A percentile compares a stretch with the other conserved stretches of the same genome.
These are phyloP conservation scores for Scolopax mira DNA, from an alignment of 2,113 vertebrate species.

Conservation along the genomic window DNA sequence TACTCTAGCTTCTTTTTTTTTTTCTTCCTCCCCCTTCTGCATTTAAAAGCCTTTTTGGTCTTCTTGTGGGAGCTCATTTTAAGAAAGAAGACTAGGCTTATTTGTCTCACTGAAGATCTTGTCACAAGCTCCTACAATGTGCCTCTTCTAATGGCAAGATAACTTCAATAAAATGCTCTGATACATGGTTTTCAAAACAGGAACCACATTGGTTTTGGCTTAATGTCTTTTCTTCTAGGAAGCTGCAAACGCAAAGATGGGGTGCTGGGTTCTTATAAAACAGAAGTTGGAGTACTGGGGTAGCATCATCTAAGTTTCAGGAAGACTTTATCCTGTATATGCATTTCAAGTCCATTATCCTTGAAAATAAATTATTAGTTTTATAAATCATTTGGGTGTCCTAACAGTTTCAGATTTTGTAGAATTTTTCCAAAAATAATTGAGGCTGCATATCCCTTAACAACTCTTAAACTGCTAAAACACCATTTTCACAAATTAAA, in stretches of 20 bases:
- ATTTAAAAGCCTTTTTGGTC: neutral
- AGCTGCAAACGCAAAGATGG: neutral
- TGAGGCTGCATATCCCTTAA: neutral
- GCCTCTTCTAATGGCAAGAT: neutral
- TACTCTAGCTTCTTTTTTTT: neutral
- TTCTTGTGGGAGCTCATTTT: neutral
- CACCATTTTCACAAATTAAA: neutral
- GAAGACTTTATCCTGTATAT: neutral
- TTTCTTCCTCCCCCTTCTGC: neutral
- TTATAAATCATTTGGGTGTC: neutral
- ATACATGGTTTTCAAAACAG: neutral
- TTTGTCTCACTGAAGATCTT: neutral
- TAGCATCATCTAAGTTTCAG: neutral
- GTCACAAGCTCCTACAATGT: neutral
- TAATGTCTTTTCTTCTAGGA: neutral
- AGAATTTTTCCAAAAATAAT: neutral
- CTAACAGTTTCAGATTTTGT: neutral
- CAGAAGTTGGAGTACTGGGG: neutral
- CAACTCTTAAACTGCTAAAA: neutral
- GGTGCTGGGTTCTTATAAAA: neutral
- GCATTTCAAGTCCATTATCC: neutral
- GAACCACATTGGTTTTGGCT: neutral
- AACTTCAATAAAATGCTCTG: neutral
- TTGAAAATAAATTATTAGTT: neutral
- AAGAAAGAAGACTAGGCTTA: neutral